Base-by-base conservation (phyloP, 2,888 invertebrate genomes). In the Oscheius onirici region DNA sequence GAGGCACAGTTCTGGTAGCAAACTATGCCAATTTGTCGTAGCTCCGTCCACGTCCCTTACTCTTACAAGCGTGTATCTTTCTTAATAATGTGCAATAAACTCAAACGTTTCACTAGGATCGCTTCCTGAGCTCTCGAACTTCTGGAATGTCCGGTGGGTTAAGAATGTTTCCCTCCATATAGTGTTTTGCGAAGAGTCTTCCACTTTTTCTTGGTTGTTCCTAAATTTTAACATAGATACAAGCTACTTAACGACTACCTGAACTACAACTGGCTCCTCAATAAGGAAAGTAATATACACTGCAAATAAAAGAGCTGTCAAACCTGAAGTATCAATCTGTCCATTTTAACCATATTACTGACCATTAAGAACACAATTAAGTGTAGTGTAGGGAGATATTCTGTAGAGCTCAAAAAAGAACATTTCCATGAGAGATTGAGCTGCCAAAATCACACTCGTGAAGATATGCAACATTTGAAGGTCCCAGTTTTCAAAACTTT, bases 1-100 rank as follows among this genome's bases (percentile, higher is more conserved):
- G 78, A 52, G 75, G 66, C 28, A 72, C 75, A 24, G 78, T 78
- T n/a, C 72, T 78, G 3, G 78, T 78, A 6, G 69, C 71, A 17
- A 78, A 74, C 51, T 69, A 58, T 20, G 28, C 55, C 8, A 54
- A 44, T 40, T 26, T 40, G n/a, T 43, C 67, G 11, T 68, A 68
- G 46, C 26, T 34, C 10, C 52, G 13, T 52, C 24, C 24, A n/a
- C 46, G 15, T 20, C 15, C 3, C 13, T 46, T 15, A 46, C 46
- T 17, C 15, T 46, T 5, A 5, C 40, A 58, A 41, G 34, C 34
- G 34, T 34, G 34, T 34, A 34, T 34, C 34, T 34, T 34, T 34
- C 34, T 34, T 34, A 34, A 34, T 34, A 3, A 34, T 34, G 34
- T 34, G 34, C 34, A 34, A 34, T 34, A 34, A 34, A 34, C 34